Base-by-base conservation (phyloP, 2,113 vertebrate species). In the Lagopus leucura region DNA sequence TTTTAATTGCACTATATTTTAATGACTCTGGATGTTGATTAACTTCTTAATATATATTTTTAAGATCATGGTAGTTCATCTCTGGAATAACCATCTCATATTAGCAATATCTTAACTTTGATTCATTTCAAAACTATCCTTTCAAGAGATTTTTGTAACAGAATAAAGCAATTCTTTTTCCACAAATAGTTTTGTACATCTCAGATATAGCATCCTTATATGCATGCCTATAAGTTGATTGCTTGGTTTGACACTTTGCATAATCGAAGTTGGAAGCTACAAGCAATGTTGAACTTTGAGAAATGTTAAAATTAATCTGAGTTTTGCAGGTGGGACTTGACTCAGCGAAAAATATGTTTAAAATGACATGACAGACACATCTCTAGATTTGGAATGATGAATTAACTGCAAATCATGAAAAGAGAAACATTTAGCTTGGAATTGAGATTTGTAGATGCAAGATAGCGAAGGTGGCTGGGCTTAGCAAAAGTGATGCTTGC, bases 191-290 rank as follows among this genome's bases (percentile, higher is more conserved):
- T 95, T 96, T 94, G 87, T 95, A 65, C 92, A 82, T 95, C 92
- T 94, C 69, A 77, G 58, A 90, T 65, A 78, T 25, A 93, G 28
- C 84, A 72, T 81, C 91, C 42, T 70, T 89, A 92, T 25, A 85
- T 89, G 82, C 38, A 90, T 74, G 90, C 55, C 93, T 96, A 38
- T 76, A 84, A 92, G 30, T 88, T 70, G 24, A 38, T 89, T 93
- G 86, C 97, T 95, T 97, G 91, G 95, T 92, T 94, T 86, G 88
- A 88, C 90, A 55, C 25, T 86, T 94, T 92, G 83, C 76, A 27
- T 66, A 69, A 61, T 65, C 60, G 34, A 66, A 61, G 61, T 28
- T 34, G 21, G 75, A 86, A 74, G 3, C 12, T 90, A 25, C 17
- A 79, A 48, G 47, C 50, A 57, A 84, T 54, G 2, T 38, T 52